These are phyloP conservation scores for Scaptomyza montana DNA, from an alignment of 1,140 invertebrate species.

Conservation along the genomic window DNA sequence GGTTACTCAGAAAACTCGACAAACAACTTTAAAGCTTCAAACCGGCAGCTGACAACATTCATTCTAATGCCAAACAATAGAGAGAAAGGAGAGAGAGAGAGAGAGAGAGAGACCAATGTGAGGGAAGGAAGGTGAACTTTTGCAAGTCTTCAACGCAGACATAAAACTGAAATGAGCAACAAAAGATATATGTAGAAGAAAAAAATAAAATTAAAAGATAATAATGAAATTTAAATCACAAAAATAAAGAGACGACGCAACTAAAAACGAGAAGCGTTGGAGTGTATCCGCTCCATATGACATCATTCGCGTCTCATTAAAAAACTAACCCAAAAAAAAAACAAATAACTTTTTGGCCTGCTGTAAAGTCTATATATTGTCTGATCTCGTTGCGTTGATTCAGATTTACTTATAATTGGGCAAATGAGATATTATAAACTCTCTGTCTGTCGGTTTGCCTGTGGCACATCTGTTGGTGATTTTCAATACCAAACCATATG, in stretches of 20 bases:
- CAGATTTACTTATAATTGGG: conserved; percentile 28
- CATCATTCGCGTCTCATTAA: conserved; percentile 68
- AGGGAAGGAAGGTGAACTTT: conserved; percentile 11
- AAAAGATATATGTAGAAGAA: conserved; percentile 10
- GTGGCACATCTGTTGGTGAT: conserved; percentile 69
- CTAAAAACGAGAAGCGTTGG: conserved; percentile 58
- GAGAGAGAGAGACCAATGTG: neutral
- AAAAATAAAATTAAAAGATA: conserved; percentile 18
- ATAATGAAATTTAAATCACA: conserved; percentile 68
- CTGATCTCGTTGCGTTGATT: conserved; percentile 21
- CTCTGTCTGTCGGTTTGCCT: conserved; percentile 19
- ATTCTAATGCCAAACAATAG: conserved; percentile 77
- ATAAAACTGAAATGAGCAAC: conserved; percentile 19
- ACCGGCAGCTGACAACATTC: conserved; percentile 60
- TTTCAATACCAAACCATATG: neutral
- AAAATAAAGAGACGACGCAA: conserved; percentile 41
- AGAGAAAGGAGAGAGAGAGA: conserved; percentile 4
- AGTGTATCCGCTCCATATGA: conserved; percentile 71
- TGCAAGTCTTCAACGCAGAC: conserved; percentile 24
- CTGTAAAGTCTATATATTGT: conserved; percentile 4
- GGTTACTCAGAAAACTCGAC: conserved; percentile 53
- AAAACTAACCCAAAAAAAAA: conserved; percentile 20
- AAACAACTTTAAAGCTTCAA: conserved; percentile 68
- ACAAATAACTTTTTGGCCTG: conserved; percentile 16
- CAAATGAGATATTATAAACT: conserved; percentile 49